Evolutionary conservation across 2,888 invertebrate genomes (phyloP).

Genomic region (Cephus sareptanus): DNA sequence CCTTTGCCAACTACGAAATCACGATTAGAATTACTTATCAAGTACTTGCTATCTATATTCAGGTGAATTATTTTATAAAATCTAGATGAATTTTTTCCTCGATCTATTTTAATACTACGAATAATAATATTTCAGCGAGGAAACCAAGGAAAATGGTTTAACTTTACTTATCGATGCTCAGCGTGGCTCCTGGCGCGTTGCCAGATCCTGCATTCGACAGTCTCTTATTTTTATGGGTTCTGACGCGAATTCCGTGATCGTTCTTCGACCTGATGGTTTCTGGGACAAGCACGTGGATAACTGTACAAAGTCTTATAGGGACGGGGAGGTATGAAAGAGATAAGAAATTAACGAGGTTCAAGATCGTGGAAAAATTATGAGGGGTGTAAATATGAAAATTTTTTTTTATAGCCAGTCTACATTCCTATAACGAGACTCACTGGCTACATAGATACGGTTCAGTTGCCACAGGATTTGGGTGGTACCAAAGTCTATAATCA

Average conservation of each 20-base stretch:
- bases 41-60: constrained; percentile 70
- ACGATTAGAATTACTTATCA: constrained; percentile 63
- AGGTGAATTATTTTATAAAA: constrained; percentile 63
- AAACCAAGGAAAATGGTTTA: constrained; percentile 70
- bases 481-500: constrained; percentile 80
- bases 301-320: constrained; percentile 73
- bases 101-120: not conserved
- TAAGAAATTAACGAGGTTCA: not conserved
- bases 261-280: constrained; percentile 80
- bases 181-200: constrained; percentile 73
- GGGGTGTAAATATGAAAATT: not conserved
- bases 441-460: constrained; percentile 76
- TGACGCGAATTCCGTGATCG: constrained; percentile 69
- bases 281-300: constrained; percentile 82
- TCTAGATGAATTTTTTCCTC: not conserved
- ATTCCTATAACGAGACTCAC: constrained; percentile 76
- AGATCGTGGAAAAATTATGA: not conserved
- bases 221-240: constrained; percentile 69
- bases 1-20: constrained; percentile 64
- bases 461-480: constrained; percentile 79
- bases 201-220: constrained; percentile 72
- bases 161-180: constrained; percentile 75
- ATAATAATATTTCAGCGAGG: constrained; percentile 60
- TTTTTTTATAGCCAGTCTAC: constrained; percentile 74
- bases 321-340: constrained; percentile 69